A percentile compares a stretch with the other conserved stretches of the same genome.
These are phyloP conservation scores for Priapulus caudatus DNA, from an alignment of 2,888 invertebrate genomes.

Conservation along the genomic window DNA sequence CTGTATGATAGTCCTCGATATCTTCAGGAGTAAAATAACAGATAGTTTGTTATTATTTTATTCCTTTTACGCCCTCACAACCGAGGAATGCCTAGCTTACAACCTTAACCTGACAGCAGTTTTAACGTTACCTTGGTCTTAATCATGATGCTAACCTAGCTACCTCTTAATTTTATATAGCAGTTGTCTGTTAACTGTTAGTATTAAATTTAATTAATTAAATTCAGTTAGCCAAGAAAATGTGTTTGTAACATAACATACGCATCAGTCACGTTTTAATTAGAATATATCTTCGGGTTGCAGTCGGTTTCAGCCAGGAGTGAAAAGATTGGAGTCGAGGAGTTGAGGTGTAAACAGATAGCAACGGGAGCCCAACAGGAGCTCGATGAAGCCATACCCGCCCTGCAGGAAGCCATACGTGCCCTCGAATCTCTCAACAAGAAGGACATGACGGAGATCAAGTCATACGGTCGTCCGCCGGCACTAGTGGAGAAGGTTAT, in stretches of 20 bases:
- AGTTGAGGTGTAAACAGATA: conserved; percentile 63
- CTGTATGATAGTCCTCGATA: not conserved
- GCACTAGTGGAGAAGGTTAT: conserved; percentile 74
- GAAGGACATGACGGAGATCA: conserved; percentile 76
- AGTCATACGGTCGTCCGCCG: conserved; percentile 76
- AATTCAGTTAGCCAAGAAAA: no score
- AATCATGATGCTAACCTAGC: no score
- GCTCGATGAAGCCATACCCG: conserved; percentile 67
- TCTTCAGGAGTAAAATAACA: not conserved
- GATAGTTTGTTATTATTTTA: not conserved
- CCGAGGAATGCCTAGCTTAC: no score
- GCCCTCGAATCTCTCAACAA: conserved; percentile 69
- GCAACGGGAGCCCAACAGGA: conserved; percentile 70
- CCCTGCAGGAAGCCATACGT: conserved; percentile 19
- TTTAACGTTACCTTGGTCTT: no score
- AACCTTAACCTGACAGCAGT: no score
- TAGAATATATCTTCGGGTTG: no score
- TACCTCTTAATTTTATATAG: no score
- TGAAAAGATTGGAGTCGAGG: conserved; percentile 62
- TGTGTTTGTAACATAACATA: no score
- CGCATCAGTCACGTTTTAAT: no score
- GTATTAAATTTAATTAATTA: no score
- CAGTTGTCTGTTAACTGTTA: no score
- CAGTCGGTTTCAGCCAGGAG: conserved; percentile 52
- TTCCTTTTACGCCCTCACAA: no score